Percentiles rank a stretch among this genome's conserved stretches.
These are phyloP conservation scores for Siniperca undulata DNA, from an alignment of 2,797 vertebrate species.

Conservation along the genomic window DNA sequence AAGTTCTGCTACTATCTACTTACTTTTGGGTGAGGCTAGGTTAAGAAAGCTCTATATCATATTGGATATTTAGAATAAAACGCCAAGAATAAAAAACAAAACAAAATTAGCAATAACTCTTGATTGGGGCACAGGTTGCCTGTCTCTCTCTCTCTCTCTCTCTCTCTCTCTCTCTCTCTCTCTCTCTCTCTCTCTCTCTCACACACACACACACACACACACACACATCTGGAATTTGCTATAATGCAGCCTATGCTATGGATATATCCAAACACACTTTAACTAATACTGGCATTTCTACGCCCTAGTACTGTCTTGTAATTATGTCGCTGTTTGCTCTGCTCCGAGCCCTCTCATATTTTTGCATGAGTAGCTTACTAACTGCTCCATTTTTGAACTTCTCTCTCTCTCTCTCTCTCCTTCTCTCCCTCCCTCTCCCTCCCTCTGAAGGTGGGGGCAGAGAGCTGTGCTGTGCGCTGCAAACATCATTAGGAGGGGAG, in stretches of 20 bases:
- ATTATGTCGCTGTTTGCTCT: conserved; percentile 79
- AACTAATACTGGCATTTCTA: conserved; percentile 39
- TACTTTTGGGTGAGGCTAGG: neutral
- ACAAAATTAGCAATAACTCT: neutral
- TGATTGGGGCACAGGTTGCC: neutral
- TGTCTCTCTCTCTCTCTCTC: too few species aligned
- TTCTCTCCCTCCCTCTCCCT: conserved; percentile 33
- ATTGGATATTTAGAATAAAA: neutral
- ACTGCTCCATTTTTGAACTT: conserved; percentile 88
- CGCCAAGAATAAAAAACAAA: neutral
- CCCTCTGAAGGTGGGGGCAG: conserved; percentile 79
- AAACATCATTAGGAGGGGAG: conserved; percentile 95
- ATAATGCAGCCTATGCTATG: neutral
- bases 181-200: too few species aligned
- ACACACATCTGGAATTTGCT: neutral
- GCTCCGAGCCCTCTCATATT: conserved; percentile 68
- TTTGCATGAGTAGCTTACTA: conserved; percentile 91
- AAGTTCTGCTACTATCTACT: neutral
- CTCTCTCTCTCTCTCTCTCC: conserved; percentile 32
- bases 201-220: neutral
- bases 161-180: too few species aligned
- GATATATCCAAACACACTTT: neutral
- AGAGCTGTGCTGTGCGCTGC: conserved; percentile 89
- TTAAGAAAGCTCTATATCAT: neutral
- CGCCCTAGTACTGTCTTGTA: conserved; percentile 67